Percentiles rank a stretch among this genome's conserved stretches.
These are phyloP conservation scores for Rhinoraja longicauda DNA, from an alignment of 2,797 vertebrate species.

Conservation along the genomic window DNA sequence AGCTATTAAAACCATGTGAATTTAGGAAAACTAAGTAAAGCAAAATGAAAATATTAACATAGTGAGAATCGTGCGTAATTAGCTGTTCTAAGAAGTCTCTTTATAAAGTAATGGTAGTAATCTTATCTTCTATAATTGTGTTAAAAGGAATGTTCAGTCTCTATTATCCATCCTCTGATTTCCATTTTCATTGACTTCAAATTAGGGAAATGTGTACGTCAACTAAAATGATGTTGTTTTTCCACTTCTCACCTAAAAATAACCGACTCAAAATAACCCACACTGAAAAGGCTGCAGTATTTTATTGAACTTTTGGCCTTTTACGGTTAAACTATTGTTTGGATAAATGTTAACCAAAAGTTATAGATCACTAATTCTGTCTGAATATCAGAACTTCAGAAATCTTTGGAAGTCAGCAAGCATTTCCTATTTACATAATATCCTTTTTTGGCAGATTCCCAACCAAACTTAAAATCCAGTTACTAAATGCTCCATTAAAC, in stretches of 20 bases:
- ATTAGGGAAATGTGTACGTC: background rate
- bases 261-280: background rate
- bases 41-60: background rate
- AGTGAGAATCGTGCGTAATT: background rate
- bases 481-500: background rate
- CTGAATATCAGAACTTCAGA: background rate
- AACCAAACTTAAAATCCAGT: background rate
- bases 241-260: background rate
- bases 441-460: background rate
- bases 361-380: background rate
- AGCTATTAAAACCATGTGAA: background rate
- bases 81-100: background rate
- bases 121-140: background rate
- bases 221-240: background rate
- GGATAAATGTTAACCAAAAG: background rate
- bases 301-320: background rate
- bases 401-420: background rate
- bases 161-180: background rate
- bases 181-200: background rate
- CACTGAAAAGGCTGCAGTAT: background rate
- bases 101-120: background rate
- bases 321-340: background rate
- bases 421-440: background rate
- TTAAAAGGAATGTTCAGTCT: background rate
- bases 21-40: background rate